phyloP scores from a whole-genome alignment of 2,113 vertebrate species.

The Pan paniscus region DNA sequence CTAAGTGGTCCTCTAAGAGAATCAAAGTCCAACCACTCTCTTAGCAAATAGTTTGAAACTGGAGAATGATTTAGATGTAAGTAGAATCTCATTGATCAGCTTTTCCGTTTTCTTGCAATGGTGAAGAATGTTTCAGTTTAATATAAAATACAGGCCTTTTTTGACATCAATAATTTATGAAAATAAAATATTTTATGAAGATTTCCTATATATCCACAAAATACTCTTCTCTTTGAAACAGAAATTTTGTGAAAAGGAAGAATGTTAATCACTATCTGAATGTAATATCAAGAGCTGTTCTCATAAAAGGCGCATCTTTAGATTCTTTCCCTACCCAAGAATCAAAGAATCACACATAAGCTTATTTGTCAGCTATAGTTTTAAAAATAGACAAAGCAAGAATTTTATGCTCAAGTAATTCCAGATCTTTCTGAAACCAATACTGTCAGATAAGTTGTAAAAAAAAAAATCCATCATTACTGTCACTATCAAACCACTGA shows the following conservation, averaged over 20 bases:
- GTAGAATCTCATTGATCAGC: neutral
- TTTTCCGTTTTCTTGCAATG: neutral
- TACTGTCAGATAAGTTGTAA: neutral
- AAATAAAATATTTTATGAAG: conserved; percentile 11
- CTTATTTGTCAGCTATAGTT: neutral
- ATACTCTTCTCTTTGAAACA: neutral
- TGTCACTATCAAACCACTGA: neutral
- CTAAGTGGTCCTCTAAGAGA: neutral
- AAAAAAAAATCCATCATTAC: neutral
- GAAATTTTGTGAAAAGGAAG: neutral
- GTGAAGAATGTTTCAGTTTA: neutral
- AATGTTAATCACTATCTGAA: neutral
- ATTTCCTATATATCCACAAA: neutral
- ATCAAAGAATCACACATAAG: neutral
- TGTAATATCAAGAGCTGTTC: neutral
- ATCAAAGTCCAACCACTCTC: neutral
- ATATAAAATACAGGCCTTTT: neutral
- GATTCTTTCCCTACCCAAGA: neutral
- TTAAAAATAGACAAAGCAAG: neutral
- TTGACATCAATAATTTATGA: neutral
- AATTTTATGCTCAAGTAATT: conserved; percentile 5
- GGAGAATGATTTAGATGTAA: neutral
- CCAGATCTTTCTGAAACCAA: conserved; percentile 10
- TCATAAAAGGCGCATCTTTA: conserved; percentile 9
- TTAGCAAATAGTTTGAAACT: neutral